Percentiles rank a stretch among this genome's conserved stretches.
Evolutionary conservation across 2,113 vertebrate species (phyloP).

Genomic region (Muntiacus reevesi): DNA sequence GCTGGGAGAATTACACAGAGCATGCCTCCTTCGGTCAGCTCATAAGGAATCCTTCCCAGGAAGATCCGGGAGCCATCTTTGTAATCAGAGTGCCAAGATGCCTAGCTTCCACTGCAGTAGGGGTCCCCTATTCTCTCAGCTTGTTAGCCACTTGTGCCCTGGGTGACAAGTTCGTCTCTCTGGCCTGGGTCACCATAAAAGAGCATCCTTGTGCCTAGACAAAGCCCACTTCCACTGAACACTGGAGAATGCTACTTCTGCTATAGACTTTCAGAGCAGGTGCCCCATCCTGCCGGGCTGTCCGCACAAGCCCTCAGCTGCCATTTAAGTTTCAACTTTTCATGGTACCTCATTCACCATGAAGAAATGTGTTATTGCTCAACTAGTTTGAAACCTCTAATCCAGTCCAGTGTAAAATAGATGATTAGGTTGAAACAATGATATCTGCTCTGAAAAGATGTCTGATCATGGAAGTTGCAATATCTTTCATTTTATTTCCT

Average conservation of each 20-base stretch:
- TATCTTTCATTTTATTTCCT: neutral
- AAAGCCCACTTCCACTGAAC: neutral
- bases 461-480: neutral
- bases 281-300: rapidly evolving
- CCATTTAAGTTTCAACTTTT: neutral
- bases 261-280: rapidly evolving
- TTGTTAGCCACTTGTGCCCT: conserved; percentile 89
- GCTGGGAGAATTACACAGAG: conserved; percentile 91
- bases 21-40: conserved; percentile 84
- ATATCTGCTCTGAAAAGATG: neutral
- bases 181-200: rapidly evolving
- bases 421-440: neutral
- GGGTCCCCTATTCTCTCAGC: conserved; percentile 85
- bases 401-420: neutral
- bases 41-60: conserved; percentile 86
- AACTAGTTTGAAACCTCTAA: neutral
- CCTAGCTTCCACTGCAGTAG: conserved; percentile 80
- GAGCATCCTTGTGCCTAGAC: rapidly evolving
- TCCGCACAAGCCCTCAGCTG: neutral
- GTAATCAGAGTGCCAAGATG: conserved; percentile 85
- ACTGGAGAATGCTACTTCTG: rapidly evolving
- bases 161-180: conserved; percentile 77
- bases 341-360: rapidly evolving
- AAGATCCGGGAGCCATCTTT: conserved; percentile 88
- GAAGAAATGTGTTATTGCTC: neutral